Percentiles rank a stretch among this genome's conserved stretches.
Evolutionary conservation across 2,113 vertebrate genomes (phyloP).

Genomic region (human (Homo sapiens)): GRCh38 chrX:151847501-151848000

Average conservation of each 20-base stretch:
- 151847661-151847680: background rate
- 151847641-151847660: background rate
- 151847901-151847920: conserved; percentile 59
- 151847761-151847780: background rate
- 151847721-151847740: background rate
- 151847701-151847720: background rate
- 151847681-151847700: background rate
- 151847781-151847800: background rate
- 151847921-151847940: background rate
- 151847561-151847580: background rate
- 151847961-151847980: background rate
- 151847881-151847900: conserved; percentile 55
- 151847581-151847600: background rate
- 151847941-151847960: conserved; percentile 59
- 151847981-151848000: conserved; percentile 53
- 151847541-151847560: background rate
- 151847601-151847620: background rate
- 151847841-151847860: background rate
- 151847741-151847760: background rate
- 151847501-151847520: background rate
- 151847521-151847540: background rate
- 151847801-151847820: too few relatives aligned
- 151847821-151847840: background rate
- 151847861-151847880: conserved; percentile 60
- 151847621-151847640: background rate